Base-by-base conservation (phyloP, 1,140 invertebrate genomes). In the Drosophila kikkawai region DNA sequence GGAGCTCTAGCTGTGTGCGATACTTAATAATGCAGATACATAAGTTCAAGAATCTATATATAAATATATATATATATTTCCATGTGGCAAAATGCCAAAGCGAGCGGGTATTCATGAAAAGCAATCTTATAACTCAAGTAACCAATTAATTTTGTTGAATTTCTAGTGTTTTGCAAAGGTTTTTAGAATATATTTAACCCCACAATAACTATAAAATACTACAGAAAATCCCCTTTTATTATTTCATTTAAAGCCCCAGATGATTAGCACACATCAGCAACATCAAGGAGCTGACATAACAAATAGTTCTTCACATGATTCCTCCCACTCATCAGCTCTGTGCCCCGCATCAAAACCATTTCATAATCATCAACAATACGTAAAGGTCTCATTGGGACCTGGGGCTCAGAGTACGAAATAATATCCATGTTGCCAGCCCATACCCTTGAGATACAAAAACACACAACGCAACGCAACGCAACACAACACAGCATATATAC, bases 1-100 rank as follows among this genome's bases (percentile, higher is more conserved):
- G 17, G 12, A 19, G 57, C 15, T 66, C 29, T 66, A 22, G 39
- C 53, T 53, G 47, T 44, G 55, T 19, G 69, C 13, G 39, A 73
- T 73, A 50, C 70, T 73, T 59, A 73, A 73, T 73, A 73, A 73
- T 73, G 67, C 68, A 73, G 67, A 73, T 73, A 73, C 11, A 64
- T 42, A 75, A 34, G 58, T 19, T 29, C 22, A 58, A 45, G 44
- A 45, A 47, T 39, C 41, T 57, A 71, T 69, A 45, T 41, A 15
- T 47, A 45, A 13, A n/a, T 29, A n/a, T 17, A 32, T 45, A 70
- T 50, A 32, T 32, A 42, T 39, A 45, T 39, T 57, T 39, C 15
- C 19, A 50, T 29, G 22, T 67, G 61, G 53, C 74, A 59, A 51
- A 65, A 50, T 44, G 73, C 53, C 45, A 75, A 76, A 37, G 17